Percentiles rank a stretch among this genome's conserved stretches.
Conservation (phyloP, 1,140 invertebrate species). For the Calliphora vicina region DNA sequence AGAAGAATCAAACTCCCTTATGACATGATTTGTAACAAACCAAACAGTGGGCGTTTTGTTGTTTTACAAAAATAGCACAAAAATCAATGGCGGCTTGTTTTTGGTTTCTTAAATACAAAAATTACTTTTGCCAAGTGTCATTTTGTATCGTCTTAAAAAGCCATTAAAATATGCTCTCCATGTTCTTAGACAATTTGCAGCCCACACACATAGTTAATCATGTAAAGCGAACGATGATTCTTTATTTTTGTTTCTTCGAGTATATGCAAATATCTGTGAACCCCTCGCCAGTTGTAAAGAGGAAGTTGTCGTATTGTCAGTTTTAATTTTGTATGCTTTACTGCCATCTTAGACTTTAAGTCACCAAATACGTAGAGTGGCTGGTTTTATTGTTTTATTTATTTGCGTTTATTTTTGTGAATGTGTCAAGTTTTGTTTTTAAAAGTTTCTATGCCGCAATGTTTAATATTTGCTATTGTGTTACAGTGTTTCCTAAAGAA, state of each 20-base stretch:
- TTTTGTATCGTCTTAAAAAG: not conserved
- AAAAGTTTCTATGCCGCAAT: too few species aligned
- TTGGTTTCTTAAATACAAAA: not conserved
- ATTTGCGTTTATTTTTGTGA: too few species aligned
- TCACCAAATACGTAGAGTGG: not conserved
- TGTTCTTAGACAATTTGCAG: not conserved
- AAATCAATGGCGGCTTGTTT: conserved; percentile 4
- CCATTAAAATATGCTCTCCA: not conserved
- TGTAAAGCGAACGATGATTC: not conserved
- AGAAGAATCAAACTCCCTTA: not conserved
- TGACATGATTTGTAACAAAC: not conserved
- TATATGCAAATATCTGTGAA: not conserved
- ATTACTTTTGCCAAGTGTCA: conserved; percentile 7
- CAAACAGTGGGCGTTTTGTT: not conserved
- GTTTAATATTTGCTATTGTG: not conserved
- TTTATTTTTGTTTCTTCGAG: not conserved
- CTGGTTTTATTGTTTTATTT: too few species aligned
- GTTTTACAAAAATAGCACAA: not conserved
- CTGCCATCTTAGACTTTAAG: not conserved
- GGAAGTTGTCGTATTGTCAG: not conserved
- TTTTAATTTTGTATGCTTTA: not conserved
- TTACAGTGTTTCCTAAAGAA: not conserved
- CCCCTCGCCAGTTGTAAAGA: not conserved
- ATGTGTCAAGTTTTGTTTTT: too few species aligned
- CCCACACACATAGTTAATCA: not conserved